These are phyloP conservation scores for Myotis pilosus DNA, from an alignment of 2,797 vertebrate species.

Conservation along the genomic window DNA sequence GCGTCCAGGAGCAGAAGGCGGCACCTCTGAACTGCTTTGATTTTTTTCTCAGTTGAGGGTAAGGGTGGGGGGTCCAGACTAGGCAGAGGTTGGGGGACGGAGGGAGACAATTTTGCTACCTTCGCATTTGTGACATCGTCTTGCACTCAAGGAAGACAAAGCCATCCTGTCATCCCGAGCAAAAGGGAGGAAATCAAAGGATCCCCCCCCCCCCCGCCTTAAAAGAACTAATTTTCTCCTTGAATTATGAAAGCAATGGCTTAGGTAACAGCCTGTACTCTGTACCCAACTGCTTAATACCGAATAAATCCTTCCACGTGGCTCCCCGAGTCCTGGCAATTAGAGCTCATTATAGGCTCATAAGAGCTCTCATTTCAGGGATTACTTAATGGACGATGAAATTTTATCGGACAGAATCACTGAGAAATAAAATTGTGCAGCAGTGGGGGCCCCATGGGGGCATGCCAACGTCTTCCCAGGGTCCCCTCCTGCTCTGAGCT, in stretches of 20 bases:
- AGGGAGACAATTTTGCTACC: conserved; percentile 85
- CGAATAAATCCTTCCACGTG: conserved; percentile 99
- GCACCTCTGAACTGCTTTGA: conserved; percentile 79
- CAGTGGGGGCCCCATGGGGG: conserved; percentile 88
- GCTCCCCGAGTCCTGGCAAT: conserved; percentile 96
- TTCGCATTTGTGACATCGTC: conserved; percentile 87
- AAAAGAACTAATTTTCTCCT: conserved; percentile 99
- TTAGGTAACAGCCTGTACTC: conserved; percentile 98
- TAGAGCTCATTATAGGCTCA: conserved; percentile 99
- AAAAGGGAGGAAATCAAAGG: conserved; percentile 94
- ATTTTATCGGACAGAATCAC: conserved; percentile 98
- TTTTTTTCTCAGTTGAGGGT: conserved; percentile 51
- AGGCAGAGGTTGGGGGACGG: background rate
- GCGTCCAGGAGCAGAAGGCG: conserved; percentile 36
- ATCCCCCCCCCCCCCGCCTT: conserved; percentile 89
- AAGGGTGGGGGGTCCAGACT: background rate
- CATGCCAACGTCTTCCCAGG: conserved; percentile 84
- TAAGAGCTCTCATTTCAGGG: conserved; percentile 97
- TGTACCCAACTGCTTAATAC: conserved; percentile 98
- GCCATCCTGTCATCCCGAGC: conserved; percentile 88
- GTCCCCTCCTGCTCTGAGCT: background rate
- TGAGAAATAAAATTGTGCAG: conserved; percentile 93
- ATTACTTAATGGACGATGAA: conserved; percentile 99
- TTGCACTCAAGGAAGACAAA: conserved; percentile 88
- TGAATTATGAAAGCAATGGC: conserved; percentile 99